A percentile compares a stretch with the other conserved stretches of the same genome.
phyloP scores from a whole-genome alignment of 2,888 invertebrate species.

The Zeuzera pyrina region DNA sequence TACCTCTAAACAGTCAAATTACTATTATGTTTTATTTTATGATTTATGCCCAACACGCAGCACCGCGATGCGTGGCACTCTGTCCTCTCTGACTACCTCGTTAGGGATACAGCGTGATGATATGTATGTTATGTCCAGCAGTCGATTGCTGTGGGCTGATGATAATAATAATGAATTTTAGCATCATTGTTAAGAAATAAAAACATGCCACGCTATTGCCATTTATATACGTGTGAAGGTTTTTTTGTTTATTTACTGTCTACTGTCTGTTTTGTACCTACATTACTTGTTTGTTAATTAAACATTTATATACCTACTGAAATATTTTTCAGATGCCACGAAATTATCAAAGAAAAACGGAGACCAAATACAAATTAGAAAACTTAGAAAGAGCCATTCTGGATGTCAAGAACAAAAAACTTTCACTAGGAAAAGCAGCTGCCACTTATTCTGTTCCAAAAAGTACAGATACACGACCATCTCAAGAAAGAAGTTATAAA shows the following conservation, averaged over 20 bases:
- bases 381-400: slow-evolving; percentile 7
- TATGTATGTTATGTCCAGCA: too few relatives aligned
- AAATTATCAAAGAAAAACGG: neutral
- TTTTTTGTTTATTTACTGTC: neutral
- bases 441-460: slow-evolving; percentile 7
- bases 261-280: neutral
- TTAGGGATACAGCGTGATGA: too few relatives aligned
- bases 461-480: slow-evolving; percentile 7
- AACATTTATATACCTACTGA: slow-evolving; percentile 9
- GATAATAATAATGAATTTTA: slow-evolving; percentile 2
- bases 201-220: too few relatives aligned
- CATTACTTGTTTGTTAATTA: slow-evolving; percentile 9
- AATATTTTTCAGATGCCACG: neutral
- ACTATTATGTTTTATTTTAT: too few relatives aligned
- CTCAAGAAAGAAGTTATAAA: slow-evolving; percentile 3
- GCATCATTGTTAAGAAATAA: too few relatives aligned
- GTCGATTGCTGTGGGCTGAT: too few relatives aligned
- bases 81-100: too few relatives aligned
- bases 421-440: slow-evolving; percentile 7
- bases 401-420: slow-evolving; percentile 10
- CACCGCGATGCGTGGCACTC: too few relatives aligned
- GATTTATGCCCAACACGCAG: too few relatives aligned
- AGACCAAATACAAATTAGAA: slow-evolving; percentile 11
- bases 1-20: too few relatives aligned
- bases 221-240: neutral